Base-by-base conservation (phyloP, 2,113 vertebrate genomes). In the Lanius collurio region DNA sequence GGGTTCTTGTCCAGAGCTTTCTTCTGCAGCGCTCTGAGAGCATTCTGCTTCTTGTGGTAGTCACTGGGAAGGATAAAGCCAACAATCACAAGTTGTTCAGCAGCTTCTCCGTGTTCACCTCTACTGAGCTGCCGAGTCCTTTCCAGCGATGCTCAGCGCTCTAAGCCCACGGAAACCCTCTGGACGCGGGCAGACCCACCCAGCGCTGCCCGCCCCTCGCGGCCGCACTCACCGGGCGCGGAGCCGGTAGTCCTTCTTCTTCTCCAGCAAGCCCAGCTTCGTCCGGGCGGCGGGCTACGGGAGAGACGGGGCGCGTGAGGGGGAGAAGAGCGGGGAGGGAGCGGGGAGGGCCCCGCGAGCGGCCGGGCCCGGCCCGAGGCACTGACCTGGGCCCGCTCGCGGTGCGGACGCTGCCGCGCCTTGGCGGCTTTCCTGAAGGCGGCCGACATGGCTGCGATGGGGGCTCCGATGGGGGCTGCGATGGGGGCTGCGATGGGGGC, bases 1-100 rank as follows among this genome's bases (percentile, higher is more conserved):
- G 99, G 98, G 94, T 99, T 99, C 97, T 99, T 99, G 68, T 99
- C 99, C 98, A 98, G 96, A 26, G 99, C 99, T 95, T 99, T 99
- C 97, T 98, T 99, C 9, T 98, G 98, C 60, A 99, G 98, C 6
- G 98, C 99, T 92, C 96, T 88, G 65, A 99, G 98, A 2, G 98
- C 98, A 89, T 99, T 98, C 94, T 98, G 98, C 80, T 99, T 99
- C 96, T 98, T 99, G 95, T 98, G 98, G 94, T 98, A 99, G 93
- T 99, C 99, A 95, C 99, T 99, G 33, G 84, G 76, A 49, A 56
- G 62, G 35, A 37, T 3, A n/a, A 17, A 39, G 13, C 3, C 49
- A 53, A 71, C 52, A 19, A 30, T 5, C 11, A 33, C 8, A 12
- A 22, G 24, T 1, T n/a, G 27, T 28, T 59, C 44, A 13, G 26